Percentiles rank a stretch among this genome's conserved stretches.
These are phyloP conservation scores for Latrodectus hesperus DNA, from an alignment of 2,888 invertebrate species.

Conservation along the genomic window DNA sequence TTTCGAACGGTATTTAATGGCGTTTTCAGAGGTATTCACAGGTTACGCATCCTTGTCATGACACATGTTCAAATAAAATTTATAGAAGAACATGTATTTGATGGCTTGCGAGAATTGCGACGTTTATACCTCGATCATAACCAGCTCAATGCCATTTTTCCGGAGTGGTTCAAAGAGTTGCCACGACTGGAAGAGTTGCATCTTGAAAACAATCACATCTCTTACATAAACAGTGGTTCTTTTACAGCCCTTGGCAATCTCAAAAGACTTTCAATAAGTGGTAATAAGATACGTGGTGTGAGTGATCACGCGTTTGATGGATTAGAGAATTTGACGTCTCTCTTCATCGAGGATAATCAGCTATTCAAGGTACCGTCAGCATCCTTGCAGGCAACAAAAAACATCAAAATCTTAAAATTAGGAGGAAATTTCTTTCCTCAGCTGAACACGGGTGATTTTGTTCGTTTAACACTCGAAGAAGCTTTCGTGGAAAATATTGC, in stretches of 20 bases:
- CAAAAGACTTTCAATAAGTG: slow-evolving; percentile 72
- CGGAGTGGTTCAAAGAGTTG: slow-evolving; percentile 75
- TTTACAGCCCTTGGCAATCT: slow-evolving; percentile 73
- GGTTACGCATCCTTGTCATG: slow-evolving; percentile 73
- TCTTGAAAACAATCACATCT: slow-evolving; percentile 74
- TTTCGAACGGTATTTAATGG: slow-evolving; percentile 74
- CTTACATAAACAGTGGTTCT: slow-evolving; percentile 72
- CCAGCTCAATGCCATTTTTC: slow-evolving; percentile 73
- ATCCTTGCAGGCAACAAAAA: slow-evolving; percentile 68
- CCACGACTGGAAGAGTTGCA: slow-evolving; percentile 73
- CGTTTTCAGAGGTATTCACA: slow-evolving; percentile 74
- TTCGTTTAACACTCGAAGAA: slow-evolving; percentile 73
- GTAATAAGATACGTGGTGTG: slow-evolving; percentile 73
- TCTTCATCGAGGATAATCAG: slow-evolving; percentile 70
- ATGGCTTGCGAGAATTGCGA: slow-evolving; percentile 73
- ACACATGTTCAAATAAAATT: slow-evolving; percentile 74
- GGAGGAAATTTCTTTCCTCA: slow-evolving; percentile 72
- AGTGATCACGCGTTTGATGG: slow-evolving; percentile 74
- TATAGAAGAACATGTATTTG: slow-evolving; percentile 75
- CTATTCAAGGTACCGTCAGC: slow-evolving; percentile 68
- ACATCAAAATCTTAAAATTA: slow-evolving; percentile 70
- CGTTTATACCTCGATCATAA: slow-evolving; percentile 74
- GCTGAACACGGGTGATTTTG: slow-evolving; percentile 72
- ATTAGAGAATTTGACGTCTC: slow-evolving; percentile 72
- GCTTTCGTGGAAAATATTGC: slow-evolving; percentile 74